Conservation (phyloP, 1,140 invertebrate species). For the Penaeus chinensis region DNA sequence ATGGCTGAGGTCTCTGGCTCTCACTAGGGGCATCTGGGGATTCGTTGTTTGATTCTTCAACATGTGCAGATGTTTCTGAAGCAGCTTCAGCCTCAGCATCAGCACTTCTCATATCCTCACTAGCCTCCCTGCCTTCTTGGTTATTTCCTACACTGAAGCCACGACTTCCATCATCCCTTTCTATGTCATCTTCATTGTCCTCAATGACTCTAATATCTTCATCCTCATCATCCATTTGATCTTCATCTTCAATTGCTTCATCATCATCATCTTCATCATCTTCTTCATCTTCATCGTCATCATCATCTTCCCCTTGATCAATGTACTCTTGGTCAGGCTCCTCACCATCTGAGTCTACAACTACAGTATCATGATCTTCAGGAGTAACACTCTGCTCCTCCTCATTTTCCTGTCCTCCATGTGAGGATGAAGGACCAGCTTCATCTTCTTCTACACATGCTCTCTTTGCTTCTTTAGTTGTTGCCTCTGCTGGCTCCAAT, state of each 20-base stretch:
- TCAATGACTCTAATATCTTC: conserved; percentile 47
- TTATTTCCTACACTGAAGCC: conserved; percentile 31
- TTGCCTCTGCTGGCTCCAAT: conserved; percentile 56
- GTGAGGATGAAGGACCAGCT: conserved; percentile 59
- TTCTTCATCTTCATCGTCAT: conserved; percentile 66
- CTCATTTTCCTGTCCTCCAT: conserved; percentile 35
- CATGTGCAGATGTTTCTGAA: conserved; percentile 65
- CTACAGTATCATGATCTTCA: conserved; percentile 65
- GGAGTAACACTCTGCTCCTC: conserved; percentile 58
- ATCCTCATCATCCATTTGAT: conserved; percentile 30
- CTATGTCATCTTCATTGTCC: conserved; percentile 53
- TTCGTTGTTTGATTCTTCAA: conserved; percentile 57
- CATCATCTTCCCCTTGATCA: conserved; percentile 63
- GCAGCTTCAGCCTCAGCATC: conserved; percentile 67
- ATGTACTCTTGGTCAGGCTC: conserved; percentile 43
- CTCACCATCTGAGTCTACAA: conserved; percentile 66
- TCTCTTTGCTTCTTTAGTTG: conserved; percentile 63
- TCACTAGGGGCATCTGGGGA: conserved; percentile 57
- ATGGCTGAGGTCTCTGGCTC: conserved; percentile 69
- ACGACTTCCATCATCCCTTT: conserved; percentile 36
- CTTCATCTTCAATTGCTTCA: conserved; percentile 62
- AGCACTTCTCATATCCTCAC: conserved; percentile 51
- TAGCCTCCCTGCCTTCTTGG: conserved; percentile 38
- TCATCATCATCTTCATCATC: conserved; percentile 65
- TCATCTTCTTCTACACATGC: conserved; percentile 62